These are phyloP conservation scores for Stictocephala bisonia DNA, from an alignment of 2,888 invertebrate genomes.

Conservation along the genomic window DNA sequence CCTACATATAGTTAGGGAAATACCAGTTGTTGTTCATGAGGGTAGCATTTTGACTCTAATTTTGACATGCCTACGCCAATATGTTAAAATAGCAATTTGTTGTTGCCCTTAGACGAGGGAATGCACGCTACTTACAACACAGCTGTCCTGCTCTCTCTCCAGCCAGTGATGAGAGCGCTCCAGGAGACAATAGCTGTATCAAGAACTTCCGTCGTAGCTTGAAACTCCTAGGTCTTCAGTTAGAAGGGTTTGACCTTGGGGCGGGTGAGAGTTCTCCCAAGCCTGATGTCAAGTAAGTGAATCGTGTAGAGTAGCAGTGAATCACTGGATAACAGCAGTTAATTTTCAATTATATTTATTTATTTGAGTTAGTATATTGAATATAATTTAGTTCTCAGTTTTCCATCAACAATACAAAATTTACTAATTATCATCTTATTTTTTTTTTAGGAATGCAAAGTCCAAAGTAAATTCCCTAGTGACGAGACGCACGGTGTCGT, in stretches of 20 bases:
- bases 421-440: no score
- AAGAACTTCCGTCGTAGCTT: slow-evolving; percentile 56
- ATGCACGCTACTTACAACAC: slow-evolving; percentile 2
- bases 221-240: slow-evolving; percentile 56
- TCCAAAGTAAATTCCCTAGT: slow-evolving; percentile 53
- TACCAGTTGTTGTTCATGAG: no score
- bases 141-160: slow-evolving; percentile 9
- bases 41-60: no score
- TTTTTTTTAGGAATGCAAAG: slow-evolving; percentile 45
- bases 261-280: slow-evolving; percentile 30
- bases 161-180: slow-evolving; percentile 6
- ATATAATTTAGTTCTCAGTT: no score
- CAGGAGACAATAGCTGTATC: slow-evolving; percentile 42
- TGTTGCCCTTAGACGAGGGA: slow-evolving; percentile 35
- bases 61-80: no score
- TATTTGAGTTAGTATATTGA: background rate
- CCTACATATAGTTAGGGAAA: no score
- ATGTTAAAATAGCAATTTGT: background rate
- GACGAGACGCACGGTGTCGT: slow-evolving; percentile 54
- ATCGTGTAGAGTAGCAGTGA: no score
- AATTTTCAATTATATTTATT: background rate
- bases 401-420: no score
- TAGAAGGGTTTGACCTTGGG: slow-evolving; percentile 51
- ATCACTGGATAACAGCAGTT: no score
- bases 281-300: slow-evolving; percentile 47